These are phyloP conservation scores for Agrochola circellaris DNA, from an alignment of 2,888 invertebrate species.

Conservation along the genomic window DNA sequence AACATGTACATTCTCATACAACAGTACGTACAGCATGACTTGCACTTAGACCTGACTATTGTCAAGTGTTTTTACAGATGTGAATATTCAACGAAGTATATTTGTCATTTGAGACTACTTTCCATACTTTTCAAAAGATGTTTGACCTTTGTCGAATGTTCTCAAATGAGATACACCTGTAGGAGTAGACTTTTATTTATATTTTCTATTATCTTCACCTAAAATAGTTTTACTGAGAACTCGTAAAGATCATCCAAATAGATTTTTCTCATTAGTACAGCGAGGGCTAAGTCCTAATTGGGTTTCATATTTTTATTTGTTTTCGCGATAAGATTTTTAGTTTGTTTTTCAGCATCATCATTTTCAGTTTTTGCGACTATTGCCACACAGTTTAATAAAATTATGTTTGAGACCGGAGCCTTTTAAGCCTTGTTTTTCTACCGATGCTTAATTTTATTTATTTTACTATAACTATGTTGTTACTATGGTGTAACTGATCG, in stretches of 20 bases:
- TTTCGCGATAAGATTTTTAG: constrained; percentile 5
- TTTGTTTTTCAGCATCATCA: constrained; percentile 13
- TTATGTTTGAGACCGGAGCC: no score
- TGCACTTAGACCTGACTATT: constrained; percentile 21
- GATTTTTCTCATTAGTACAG: constrained; percentile 19
- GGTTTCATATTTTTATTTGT: constrained; percentile 16
- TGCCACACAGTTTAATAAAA: neutral
- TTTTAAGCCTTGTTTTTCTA: neutral
- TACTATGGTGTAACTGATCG: neutral
- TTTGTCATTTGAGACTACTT: constrained; percentile 31
- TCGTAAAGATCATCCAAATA: constrained; percentile 10
- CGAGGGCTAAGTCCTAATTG: neutral
- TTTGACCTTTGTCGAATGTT: constrained; percentile 43
- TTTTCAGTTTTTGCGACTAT: neutral
- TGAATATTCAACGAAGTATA: constrained; percentile 45
- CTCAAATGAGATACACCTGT: constrained; percentile 30
- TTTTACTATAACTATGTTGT: neutral
- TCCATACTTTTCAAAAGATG: constrained; percentile 48
- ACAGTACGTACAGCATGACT: constrained; percentile 30
- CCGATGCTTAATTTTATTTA: neutral
- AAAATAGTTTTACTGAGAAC: constrained; percentile 6
- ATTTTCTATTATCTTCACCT: constrained; percentile 19
- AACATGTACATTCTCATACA: constrained; percentile 5
- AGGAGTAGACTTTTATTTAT: constrained; percentile 23
- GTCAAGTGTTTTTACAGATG: constrained; percentile 34